Conservation (phyloP, 2,797 vertebrate species). For the Geotrypetes seraphini region DNA sequence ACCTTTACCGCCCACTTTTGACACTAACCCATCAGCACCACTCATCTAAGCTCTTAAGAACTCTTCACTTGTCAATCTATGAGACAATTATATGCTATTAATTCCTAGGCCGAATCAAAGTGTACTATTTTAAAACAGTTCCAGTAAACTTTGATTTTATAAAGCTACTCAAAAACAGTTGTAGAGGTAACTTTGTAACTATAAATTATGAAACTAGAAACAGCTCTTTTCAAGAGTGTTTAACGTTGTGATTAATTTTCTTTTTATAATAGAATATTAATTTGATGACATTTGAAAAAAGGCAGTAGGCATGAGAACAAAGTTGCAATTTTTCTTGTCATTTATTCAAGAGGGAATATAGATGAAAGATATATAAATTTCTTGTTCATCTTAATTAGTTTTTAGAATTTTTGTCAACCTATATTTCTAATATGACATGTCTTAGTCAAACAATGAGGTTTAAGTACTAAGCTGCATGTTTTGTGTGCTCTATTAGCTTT, state of each 20-base stretch:
- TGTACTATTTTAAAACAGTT: constrained; percentile 28
- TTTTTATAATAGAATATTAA: constrained; percentile 25
- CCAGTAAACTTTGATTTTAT: constrained; percentile 14
- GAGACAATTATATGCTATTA: constrained; percentile 13
- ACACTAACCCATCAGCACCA: constrained; percentile 17
- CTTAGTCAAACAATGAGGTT: too few species aligned
- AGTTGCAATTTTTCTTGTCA: constrained; percentile 16
- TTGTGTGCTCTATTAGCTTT: too few species aligned
- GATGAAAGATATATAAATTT: constrained; percentile 14
- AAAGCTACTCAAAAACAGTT: constrained; percentile 29
- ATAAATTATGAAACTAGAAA: constrained; percentile 15
- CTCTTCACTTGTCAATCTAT: constrained; percentile 8
- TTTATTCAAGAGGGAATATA: constrained; percentile 3
- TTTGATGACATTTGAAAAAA: constrained; percentile 20
- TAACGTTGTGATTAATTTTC: constrained; percentile 23
- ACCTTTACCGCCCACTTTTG: too few species aligned
- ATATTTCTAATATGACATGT: too few species aligned
- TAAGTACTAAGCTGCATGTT: too few species aligned
- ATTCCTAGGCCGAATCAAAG: constrained; percentile 34
- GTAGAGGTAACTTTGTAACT: constrained; percentile 26
- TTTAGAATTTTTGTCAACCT: too few species aligned
- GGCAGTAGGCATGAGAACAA: constrained; percentile 2
- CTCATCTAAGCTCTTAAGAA: constrained; percentile 23
- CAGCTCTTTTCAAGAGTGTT: constrained; percentile 27
- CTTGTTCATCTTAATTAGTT: constrained; percentile 18